Conservation (phyloP, 2,888 invertebrate genomes). For the Pollenia griseotomentosa region DNA sequence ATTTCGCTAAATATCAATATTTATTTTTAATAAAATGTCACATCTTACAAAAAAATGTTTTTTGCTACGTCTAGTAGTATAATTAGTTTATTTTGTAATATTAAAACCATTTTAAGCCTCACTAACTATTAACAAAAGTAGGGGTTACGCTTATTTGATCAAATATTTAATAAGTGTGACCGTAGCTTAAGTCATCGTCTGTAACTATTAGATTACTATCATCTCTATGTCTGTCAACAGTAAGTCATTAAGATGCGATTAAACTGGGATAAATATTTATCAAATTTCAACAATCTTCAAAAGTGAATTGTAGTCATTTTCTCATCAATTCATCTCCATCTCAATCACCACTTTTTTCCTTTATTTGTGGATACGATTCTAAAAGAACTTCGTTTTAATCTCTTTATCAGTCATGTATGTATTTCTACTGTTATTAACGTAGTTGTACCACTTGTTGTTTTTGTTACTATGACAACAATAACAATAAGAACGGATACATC, state of each 20-base stretch:
- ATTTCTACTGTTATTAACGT: background rate
- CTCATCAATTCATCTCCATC: background rate
- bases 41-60: no score
- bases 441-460: constrained; percentile 56
- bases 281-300: constrained; percentile 23
- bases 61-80: no score
- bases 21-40: no score
- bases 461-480: constrained; percentile 41
- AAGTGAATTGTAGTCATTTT: background rate
- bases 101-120: no score
- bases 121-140: no score
- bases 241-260: constrained; percentile 37
- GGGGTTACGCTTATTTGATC: no score
- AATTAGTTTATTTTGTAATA: no score
- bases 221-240: constrained; percentile 16
- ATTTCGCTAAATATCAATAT: no score
- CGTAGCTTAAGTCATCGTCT: background rate
- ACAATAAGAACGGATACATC: constrained; percentile 22
- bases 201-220: constrained; percentile 31
- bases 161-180: no score
- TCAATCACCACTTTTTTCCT: background rate
- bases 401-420: constrained; percentile 12
- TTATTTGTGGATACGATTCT: background rate
- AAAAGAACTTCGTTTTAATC: constrained; percentile 2
- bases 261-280: constrained; percentile 4